Evolutionary conservation across 2,797 vertebrate genomes (phyloP).

Genomic region (Sebastes umbrosus): DNA sequence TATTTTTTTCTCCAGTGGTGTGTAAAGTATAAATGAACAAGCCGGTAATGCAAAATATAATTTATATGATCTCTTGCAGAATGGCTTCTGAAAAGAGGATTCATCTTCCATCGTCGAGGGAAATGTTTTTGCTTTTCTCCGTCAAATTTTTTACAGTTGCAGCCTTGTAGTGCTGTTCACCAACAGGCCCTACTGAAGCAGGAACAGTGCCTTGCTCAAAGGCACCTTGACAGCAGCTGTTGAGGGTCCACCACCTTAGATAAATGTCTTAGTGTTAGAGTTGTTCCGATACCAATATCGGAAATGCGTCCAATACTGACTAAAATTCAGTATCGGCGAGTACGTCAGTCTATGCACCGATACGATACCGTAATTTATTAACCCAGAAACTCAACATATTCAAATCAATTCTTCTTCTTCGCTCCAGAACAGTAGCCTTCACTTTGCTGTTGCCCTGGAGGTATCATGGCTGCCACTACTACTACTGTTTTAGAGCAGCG

Average conservation of each 20-base stretch:
- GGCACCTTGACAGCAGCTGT: constrained; percentile 20
- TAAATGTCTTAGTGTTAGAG: neutral
- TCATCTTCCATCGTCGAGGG: neutral
- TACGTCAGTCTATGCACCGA: no score
- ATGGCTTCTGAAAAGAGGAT: neutral
- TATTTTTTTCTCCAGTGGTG: neutral
- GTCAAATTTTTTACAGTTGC: neutral
- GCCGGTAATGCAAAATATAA: neutral
- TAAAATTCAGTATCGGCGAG: no score
- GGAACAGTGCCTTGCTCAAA: constrained; percentile 12
- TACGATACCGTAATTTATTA: no score
- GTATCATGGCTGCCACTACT: no score
- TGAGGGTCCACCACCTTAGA: neutral
- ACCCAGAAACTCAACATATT: no score
- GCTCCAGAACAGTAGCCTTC: no score
- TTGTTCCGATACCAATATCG: no score
- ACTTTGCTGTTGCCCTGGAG: no score
- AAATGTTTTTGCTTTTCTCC: neutral
- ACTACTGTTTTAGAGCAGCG: no score
- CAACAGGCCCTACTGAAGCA: neutral
- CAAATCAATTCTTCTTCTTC: no score
- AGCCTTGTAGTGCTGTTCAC: neutral
- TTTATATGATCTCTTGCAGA: neutral
- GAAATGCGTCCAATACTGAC: no score
- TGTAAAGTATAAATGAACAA: neutral